Base-by-base conservation (phyloP, 1,140 invertebrate genomes). In the Pseudomyrmex cubaensis region DNA sequence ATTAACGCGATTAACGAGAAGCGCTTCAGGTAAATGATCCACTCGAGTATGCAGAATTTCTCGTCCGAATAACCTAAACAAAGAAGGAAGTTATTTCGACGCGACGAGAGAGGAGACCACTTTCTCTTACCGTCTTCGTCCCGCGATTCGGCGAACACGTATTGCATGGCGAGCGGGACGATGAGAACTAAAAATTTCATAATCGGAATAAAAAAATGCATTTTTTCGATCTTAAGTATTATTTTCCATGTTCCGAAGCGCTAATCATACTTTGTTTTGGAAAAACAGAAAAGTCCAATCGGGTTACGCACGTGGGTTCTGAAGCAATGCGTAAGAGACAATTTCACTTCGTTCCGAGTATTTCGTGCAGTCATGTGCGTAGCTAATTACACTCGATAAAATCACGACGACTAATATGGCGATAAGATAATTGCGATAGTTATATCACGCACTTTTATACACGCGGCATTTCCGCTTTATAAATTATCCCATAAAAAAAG, bases 21-120 rank as follows among this genome's bases (percentile, higher is more conserved):
- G 1, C 85, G 84, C 74, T 90, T 91, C 17, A 86, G 46, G 35
- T 85, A 88, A 67, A 20, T 69, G 67, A 90, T 77, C 90, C 89
- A 92, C 44, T 66, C 64, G 17, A 86, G 76, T 25, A 88, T 9
- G 15, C 20, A 73, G 62, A 88, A 89, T 62, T 78, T 59, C 52
- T 86, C 78, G 52, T 88, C 84, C n/a, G 67, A 85, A 73, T 89
- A 88, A 88, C 64, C 88, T 90, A 63, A 48, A 8, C 52, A 46
- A 74, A 83, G 12, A 22, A 66, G 62, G 54, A 87, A 82, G 25
- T 83, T 17, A 84, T 46, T 70, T 86, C 10, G 15, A 50, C 12
- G 17, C 56, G 52, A 15, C 44, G 10, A 61, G 1, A 35, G 0
- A 35, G 2, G 35, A 35, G 52, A 61, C 50, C 22, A 46, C 72